A percentile compares a stretch with the other conserved stretches of the same genome.
These are phyloP conservation scores for Conops quadrifasciatus DNA, from an alignment of 2,888 invertebrate species.

Conservation along the genomic window DNA sequence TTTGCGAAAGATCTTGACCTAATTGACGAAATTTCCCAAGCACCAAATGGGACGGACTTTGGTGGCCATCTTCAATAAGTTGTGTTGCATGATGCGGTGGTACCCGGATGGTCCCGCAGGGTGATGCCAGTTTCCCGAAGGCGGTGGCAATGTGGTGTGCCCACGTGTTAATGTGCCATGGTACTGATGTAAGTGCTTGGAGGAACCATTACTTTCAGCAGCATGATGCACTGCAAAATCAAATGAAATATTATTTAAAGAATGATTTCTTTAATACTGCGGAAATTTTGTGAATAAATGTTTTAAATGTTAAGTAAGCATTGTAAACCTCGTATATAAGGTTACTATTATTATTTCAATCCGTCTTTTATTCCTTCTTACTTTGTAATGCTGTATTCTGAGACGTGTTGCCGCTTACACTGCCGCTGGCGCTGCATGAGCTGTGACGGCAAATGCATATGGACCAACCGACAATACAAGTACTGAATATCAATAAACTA, in stretches of 20 bases:
- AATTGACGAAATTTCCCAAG: constrained; percentile 82
- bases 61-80: constrained; percentile 72
- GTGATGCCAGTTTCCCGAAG: constrained; percentile 95
- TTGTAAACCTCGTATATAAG: too few relatives aligned
- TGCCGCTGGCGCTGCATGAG: constrained; percentile 43
- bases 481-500: constrained; percentile 74
- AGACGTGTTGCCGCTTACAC: constrained; percentile 60
- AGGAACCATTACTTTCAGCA: constrained; percentile 76
- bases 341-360: too few relatives aligned
- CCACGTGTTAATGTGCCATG: constrained; percentile 68
- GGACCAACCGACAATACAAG: constrained; percentile 75
- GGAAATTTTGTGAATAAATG: background rate
- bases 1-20: constrained; percentile 69
- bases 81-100: constrained; percentile 66
- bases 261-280: too few relatives aligned
- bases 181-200: constrained; percentile 67
- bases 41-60: constrained; percentile 93
- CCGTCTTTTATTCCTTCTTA: too few relatives aligned
- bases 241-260: too few relatives aligned
- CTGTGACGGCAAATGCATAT: constrained; percentile 79
- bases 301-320: background rate
- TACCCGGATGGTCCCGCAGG: constrained; percentile 79
- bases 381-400: constrained; percentile 67
- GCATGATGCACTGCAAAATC: constrained; percentile 61
- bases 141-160: constrained; percentile 68